These are phyloP conservation scores for Gymnoscopelus microlampas DNA, from an alignment of 2,797 vertebrate genomes.

Conservation along the genomic window DNA sequence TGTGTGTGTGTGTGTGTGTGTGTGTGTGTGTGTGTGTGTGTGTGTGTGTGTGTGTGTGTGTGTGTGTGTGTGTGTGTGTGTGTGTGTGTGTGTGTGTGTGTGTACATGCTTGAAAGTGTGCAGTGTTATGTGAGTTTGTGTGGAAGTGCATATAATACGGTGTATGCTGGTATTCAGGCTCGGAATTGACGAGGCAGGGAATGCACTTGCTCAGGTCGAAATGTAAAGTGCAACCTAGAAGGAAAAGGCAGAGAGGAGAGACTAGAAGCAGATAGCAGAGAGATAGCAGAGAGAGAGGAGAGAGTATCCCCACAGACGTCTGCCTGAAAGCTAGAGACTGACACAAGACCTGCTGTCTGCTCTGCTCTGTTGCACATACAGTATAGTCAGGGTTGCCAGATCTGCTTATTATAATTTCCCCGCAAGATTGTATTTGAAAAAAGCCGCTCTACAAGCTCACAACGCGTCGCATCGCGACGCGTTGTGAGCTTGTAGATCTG, in stretches of 20 bases:
- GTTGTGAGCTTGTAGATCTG: no score
- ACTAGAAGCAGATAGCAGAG: neutral
- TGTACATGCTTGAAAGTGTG: constrained; percentile 47
- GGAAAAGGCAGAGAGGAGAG: constrained; percentile 11
- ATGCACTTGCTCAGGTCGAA: neutral
- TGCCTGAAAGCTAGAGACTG: constrained; percentile 22
- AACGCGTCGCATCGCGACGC: no score
- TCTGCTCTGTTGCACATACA: constrained; percentile 16
- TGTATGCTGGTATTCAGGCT: no score
- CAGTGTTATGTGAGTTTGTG: neutral
- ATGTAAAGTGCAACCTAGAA: neutral
- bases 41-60: constrained; percentile 16
- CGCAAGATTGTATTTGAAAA: no score
- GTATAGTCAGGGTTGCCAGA: no score
- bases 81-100: constrained; percentile 5
- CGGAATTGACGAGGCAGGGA: neutral
- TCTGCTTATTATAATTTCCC: no score
- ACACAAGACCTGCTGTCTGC: constrained; percentile 35
- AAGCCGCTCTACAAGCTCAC: no score
- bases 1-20: constrained; percentile 16
- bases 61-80: constrained; percentile 1
- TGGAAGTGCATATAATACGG: no score
- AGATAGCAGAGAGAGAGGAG: neutral
- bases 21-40: constrained; percentile 15
- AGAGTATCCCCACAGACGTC: neutral